These are phyloP conservation scores for Eleginops maclovinus DNA, from an alignment of 2,113 vertebrate genomes.

Conservation along the genomic window DNA sequence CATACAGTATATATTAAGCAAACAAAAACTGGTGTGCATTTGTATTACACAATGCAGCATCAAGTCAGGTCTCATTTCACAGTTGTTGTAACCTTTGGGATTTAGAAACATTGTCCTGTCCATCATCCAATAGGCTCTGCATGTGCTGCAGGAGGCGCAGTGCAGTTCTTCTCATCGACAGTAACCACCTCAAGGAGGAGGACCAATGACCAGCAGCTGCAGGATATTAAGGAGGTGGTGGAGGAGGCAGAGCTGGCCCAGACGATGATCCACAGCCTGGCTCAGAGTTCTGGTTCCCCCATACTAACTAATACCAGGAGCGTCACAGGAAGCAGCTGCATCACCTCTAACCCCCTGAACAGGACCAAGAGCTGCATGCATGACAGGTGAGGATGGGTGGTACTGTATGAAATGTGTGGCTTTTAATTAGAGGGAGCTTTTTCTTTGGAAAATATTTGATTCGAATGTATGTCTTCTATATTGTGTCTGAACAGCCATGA, in stretches of 20 bases:
- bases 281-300: conserved; percentile 78
- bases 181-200: conserved; percentile 76
- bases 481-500: conserved; percentile 59
- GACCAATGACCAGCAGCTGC: conserved; percentile 83
- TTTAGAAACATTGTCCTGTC: neutral
- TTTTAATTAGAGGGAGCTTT: neutral
- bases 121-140: conserved; percentile 24
- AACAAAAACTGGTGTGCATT: neutral
- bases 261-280: conserved; percentile 84
- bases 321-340: conserved; percentile 85
- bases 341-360: conserved; percentile 78
- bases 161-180: conserved; percentile 39
- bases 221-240: conserved; percentile 86
- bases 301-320: conserved; percentile 86
- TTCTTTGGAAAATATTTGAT: neutral
- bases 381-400: conserved; percentile 85
- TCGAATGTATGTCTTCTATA: neutral
- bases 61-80: neutral
- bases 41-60: neutral
- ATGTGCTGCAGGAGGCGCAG: conserved; percentile 18
- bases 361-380: conserved; percentile 85
- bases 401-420: neutral
- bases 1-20: neutral
- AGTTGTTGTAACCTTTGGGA: neutral
- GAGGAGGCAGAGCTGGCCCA: conserved; percentile 85